Evolutionary conservation across 1,140 invertebrate genomes (phyloP), one percentile per base, ranked within the genome.

Genomic region (Pararge aegeria): DNA sequence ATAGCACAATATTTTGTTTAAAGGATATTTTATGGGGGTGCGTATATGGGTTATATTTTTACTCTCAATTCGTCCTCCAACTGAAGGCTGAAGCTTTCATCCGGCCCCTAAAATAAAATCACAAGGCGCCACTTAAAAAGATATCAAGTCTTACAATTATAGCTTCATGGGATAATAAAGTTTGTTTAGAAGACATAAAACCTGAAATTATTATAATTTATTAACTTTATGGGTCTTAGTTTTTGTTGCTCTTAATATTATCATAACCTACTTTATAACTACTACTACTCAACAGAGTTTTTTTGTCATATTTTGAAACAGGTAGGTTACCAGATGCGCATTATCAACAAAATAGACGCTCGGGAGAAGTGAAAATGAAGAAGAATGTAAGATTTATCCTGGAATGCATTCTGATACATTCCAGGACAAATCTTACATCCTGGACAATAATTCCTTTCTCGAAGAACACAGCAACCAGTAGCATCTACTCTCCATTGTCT

Each of bases 131-230:
- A 34, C 19, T 53, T 37, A 37, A n/a, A 46, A 13, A 53, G 49
- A 60, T 60, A 16, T 42, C 5, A 53, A 46, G 38, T 46, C 24
- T n/a, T 29, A 20, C 40, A 60, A 60, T 60, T 53, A 53, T 24
- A 52, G 50, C 40, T 18, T 60, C 38, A 13, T 52, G 19, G 57
- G 12, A 37, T 55, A 44, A 29, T 46, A 34, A 55, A 46, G 40
- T 46, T 53, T 48, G 40, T 53, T 60, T 24, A 34, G 16, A 44
- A 38, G 57, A 60, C 46, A 58, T n/a, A 58, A 20, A 18, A 42
- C 18, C 13, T 5, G 38, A 42, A 42, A 18, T 42, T 42, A 42
- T 42, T 42, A 42, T 42, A 15, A 42, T 42, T 42, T 42, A 42
- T 42, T 42, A 10, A 34, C 5, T 30, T 40, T 16, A 18, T 15